Evolutionary conservation across 92 coral and sea anemone genomes (phyloP).

Genomic region (Muricea muricata): DNA sequence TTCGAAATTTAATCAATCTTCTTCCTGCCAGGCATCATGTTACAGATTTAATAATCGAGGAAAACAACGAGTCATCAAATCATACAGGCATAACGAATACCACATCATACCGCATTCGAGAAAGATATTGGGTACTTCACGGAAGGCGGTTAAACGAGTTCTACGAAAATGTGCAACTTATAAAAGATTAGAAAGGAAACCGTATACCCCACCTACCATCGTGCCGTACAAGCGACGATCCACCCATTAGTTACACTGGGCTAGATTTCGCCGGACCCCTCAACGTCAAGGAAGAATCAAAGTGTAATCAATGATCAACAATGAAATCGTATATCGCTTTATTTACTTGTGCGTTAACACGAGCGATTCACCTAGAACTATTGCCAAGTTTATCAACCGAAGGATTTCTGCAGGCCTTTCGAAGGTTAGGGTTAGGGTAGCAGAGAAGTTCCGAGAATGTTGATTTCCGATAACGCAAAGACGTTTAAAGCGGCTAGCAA

Average conservation of each 20-base stretch:
- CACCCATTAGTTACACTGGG: constrained; percentile 51
- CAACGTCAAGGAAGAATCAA: not conserved
- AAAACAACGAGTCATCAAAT: constrained; percentile 32
- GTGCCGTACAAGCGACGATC: constrained; percentile 13
- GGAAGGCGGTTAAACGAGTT: constrained; percentile 51
- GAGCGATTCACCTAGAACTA: constrained; percentile 63
- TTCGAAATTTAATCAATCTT: not conserved
- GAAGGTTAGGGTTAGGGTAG: constrained; percentile 58
- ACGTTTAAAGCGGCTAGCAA: no score
- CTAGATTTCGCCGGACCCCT: constrained; percentile 58
- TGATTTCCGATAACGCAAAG: no score
- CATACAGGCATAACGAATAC: constrained; percentile 62
- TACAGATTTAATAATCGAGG: constrained; percentile 41
- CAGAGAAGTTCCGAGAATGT: no score
- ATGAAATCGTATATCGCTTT: constrained; percentile 48
- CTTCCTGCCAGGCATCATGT: constrained; percentile 39
- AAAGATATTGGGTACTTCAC: constrained; percentile 56
- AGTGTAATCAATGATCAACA: not conserved
- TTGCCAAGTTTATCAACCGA: constrained; percentile 44
- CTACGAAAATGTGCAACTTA: constrained; percentile 56
- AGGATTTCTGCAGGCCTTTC: constrained; percentile 56
- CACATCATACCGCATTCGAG: constrained; percentile 52
- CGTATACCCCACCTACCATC: constrained; percentile 52
- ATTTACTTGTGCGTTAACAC: constrained; percentile 58
- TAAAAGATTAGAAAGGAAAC: constrained; percentile 40